Evolutionary conservation across 2,113 vertebrate genomes (phyloP).

Genomic region (Nothoprocta perdicaria): DNA sequence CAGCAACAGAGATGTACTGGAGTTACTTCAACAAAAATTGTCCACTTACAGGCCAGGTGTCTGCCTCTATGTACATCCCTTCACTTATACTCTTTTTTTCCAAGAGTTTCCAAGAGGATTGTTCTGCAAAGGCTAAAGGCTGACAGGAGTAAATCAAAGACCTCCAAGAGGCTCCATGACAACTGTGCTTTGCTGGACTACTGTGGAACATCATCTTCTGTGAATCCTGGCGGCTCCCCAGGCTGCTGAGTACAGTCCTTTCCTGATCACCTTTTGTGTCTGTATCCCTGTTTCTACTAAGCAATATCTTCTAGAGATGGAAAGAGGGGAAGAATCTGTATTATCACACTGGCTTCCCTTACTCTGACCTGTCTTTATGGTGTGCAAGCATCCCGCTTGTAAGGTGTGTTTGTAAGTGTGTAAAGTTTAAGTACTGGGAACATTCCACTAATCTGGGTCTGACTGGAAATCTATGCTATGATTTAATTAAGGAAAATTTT

Average conservation of each 20-base stretch:
- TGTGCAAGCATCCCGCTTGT: accelerated
- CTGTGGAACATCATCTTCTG: accelerated
- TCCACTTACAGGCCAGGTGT: background rate
- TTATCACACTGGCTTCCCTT: accelerated
- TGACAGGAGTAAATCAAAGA: background rate
- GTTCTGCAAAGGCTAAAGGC: background rate
- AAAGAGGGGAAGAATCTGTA: background rate
- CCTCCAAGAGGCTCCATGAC: background rate
- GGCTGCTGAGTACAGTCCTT: background rate
- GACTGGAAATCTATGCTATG: background rate
- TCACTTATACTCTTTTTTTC: background rate
- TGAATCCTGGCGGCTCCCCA: background rate
- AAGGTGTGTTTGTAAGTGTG: no score
- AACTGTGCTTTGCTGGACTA: background rate
- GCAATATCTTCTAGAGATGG: background rate
- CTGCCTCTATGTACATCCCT: background rate
- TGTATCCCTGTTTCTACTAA: background rate
- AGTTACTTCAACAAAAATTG: background rate
- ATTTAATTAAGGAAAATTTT: background rate
- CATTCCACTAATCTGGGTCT: accelerated
- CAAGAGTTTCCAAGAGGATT: background rate
- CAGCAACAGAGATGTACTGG: background rate
- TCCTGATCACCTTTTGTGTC: accelerated
- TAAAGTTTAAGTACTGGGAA: background rate
- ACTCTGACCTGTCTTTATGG: background rate